Conservation (phyloP, 2,888 invertebrate species). For the Harmothoe impar region DNA sequence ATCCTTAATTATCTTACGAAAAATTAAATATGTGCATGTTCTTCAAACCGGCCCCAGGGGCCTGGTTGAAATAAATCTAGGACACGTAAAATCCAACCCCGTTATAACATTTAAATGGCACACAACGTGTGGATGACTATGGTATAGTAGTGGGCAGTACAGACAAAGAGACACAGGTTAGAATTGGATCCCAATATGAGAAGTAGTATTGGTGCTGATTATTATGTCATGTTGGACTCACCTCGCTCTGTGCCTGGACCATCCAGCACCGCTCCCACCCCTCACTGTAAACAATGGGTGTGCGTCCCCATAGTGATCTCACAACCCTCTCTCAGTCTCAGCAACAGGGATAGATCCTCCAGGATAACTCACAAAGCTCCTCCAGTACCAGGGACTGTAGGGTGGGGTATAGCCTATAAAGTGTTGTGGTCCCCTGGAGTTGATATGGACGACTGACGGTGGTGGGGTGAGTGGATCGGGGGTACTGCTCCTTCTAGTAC, state of each 20-base stretch:
- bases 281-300: neutral
- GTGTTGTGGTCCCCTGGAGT: no score
- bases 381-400: no score
- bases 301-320: neutral
- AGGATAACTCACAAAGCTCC: no score
- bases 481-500: neutral
- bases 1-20: conserved; percentile 26
- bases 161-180: neutral
- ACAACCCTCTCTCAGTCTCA: neutral
- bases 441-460: neutral
- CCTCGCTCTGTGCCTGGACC: neutral
- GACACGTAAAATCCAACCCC: neutral
- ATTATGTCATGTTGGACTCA: neutral
- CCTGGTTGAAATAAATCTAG: neutral
- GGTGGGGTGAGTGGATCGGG: neutral
- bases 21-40: conserved; percentile 39
- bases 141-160: neutral
- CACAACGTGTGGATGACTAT: no score
- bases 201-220: no score
- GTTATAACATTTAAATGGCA: no score
- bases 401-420: no score
- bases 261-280: neutral
- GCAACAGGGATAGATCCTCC: no score
- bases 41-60: neutral
- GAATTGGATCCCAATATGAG: no score